These are phyloP conservation scores for Gastrophryne carolinensis DNA, from an alignment of 2,797 vertebrate genomes.

Conservation along the genomic window DNA sequence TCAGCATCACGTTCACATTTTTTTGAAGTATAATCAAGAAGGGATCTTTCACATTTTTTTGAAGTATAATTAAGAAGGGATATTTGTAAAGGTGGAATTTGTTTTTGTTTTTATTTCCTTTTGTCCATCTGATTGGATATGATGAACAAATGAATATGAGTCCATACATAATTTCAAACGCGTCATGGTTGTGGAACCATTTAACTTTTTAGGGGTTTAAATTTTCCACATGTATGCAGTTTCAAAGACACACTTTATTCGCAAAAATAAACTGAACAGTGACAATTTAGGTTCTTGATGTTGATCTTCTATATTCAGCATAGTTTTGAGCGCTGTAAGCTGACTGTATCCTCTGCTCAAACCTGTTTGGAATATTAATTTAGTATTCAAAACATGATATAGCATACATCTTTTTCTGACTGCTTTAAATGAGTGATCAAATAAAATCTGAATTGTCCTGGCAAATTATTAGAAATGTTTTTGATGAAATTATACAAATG, in stretches of 20 bases:
- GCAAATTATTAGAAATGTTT: neutral
- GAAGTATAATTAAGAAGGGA: conserved; percentile 15
- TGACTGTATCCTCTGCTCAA: conserved; percentile 49
- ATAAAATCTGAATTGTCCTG: conserved; percentile 56
- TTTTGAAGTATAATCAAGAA: conserved; percentile 9
- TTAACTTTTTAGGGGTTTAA: conserved; percentile 25
- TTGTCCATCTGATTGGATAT: conserved; percentile 4
- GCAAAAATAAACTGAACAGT: conserved; percentile 75
- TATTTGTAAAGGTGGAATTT: neutral
- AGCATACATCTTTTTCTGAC: conserved; percentile 59
- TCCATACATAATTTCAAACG: conserved; percentile 3
- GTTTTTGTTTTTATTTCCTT: neutral
- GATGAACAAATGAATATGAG: neutral
- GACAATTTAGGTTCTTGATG: conserved; percentile 49
- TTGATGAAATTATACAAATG: neutral
- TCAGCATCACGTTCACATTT: conserved; percentile 10
- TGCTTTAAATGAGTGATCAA: conserved; percentile 87
- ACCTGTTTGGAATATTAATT: conserved; percentile 51
- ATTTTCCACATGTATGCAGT: conserved; percentile 6
- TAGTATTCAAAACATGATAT: conserved; percentile 33
- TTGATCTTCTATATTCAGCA: conserved; percentile 53
- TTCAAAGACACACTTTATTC: conserved; percentile 57
- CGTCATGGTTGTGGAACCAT: conserved; percentile 11
- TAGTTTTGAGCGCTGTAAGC: conserved; percentile 46
- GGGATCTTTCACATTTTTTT: neutral